These are phyloP conservation scores for Mormyrops boulengeri DNA, from an alignment of 2,797 vertebrate genomes.

Conservation along the genomic window DNA sequence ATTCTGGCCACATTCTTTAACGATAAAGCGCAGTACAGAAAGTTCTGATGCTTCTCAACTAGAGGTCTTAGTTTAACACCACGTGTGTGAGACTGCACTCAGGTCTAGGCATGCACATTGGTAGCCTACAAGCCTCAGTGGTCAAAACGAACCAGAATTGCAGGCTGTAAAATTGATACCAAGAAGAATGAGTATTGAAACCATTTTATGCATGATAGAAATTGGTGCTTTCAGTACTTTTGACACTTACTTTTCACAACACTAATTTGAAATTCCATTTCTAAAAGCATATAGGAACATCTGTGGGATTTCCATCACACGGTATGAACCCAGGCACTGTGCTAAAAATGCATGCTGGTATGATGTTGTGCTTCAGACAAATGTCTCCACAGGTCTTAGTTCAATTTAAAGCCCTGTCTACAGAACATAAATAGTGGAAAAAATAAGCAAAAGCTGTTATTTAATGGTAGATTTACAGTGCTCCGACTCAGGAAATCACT, in stretches of 20 bases:
- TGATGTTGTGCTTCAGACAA: background rate
- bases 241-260: background rate
- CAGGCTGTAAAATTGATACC: background rate
- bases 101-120: background rate
- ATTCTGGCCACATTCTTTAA: background rate
- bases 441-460: background rate
- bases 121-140: background rate
- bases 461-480: background rate
- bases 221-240: background rate
- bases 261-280: background rate
- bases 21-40: background rate
- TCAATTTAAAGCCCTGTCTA: background rate
- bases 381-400: background rate
- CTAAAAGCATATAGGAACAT: background rate
- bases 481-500: background rate
- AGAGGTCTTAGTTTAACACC: background rate
- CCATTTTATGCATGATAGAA: background rate
- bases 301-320: slow-evolving; percentile 8
- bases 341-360: background rate
- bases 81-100: background rate
- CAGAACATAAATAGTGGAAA: background rate
- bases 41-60: background rate
- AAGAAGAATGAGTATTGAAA: background rate
- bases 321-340: background rate
- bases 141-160: background rate